These are phyloP conservation scores for Chaetoderma sp. DNA, from an alignment of 2,888 invertebrate species.

Conservation along the genomic window DNA sequence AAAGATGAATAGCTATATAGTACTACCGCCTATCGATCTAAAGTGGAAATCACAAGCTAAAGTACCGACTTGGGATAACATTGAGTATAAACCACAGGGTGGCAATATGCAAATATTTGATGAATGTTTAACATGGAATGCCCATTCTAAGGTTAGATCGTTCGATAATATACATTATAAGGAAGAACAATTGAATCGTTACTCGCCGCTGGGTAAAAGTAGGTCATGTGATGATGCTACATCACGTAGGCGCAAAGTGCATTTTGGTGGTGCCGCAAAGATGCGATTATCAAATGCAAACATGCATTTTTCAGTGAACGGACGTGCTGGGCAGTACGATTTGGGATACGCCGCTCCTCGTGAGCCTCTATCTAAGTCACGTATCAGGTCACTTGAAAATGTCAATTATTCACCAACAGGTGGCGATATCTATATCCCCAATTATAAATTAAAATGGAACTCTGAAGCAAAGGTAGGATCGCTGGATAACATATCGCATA, in stretches of 20 bases:
- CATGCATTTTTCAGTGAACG: neutral
- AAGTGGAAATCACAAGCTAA: constrained; percentile 5
- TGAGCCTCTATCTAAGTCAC: neutral
- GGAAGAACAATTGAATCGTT: neutral
- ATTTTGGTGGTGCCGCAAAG: constrained; percentile 2
- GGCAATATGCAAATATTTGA: constrained; percentile 8
- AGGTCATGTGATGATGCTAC: neutral
- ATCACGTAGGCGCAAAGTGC: neutral
- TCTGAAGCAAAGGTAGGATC: constrained; percentile 1
- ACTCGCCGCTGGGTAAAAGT: neutral
- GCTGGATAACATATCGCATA: constrained; percentile 2
- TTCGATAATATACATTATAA: constrained; percentile 5
- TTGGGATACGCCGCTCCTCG: neutral
- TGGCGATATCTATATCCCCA: constrained; percentile 4
- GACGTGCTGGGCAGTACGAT: neutral
- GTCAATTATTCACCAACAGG: constrained; percentile 5
- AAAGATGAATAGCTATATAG: neutral
- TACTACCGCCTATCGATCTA: neutral
- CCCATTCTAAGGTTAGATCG: constrained; percentile 4
- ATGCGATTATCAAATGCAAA: constrained; percentile 2
- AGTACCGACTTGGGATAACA: constrained; percentile 14
- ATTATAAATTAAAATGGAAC: constrained; percentile 8
- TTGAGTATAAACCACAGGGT: constrained; percentile 3
- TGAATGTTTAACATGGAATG: neutral
- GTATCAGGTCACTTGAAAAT: constrained; percentile 14